Base-by-base conservation (phyloP, 2,888 invertebrate species). In the Sphaeridia pumilis region DNA sequence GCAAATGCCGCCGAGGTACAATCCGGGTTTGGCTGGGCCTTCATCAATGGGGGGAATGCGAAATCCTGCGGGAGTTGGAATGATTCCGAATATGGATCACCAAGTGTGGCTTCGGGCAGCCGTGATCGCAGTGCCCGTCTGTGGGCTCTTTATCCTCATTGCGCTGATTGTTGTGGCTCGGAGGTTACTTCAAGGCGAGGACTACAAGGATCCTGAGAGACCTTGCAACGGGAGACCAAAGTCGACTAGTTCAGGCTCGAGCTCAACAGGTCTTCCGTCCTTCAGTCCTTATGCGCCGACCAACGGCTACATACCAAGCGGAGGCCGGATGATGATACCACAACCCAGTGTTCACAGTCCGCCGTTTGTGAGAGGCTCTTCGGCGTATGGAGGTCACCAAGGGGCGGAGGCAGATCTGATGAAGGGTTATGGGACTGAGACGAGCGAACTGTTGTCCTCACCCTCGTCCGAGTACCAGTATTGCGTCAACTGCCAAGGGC, bases 31-130 rank as follows among this genome's bases (percentile, higher is more conserved):
- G 7, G n/a, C n/a, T n/a, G n/a, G n/a, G n/a, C n/a, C n/a, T n/a
- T n/a, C n/a, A n/a, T 44, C 51, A 1, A 22, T 22, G 20, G 44
- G 45, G 2, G 50, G 50, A 20, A 35, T 50, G 4, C 22, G 45
- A 7, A 10, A 27, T 26, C 24, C 25, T 17, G 27, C 21, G 2
- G 21, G 31, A n/a, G 34, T 44, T 4, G 47, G 42, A 10, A 48
- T 53, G 48, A 47, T 35, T 1, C 42, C 44, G 5, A 51, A 55
- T 44, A 20, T 51, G 22, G 58, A 58, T 28, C 58, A 58, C 25
- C 56, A 56, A 52, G 56, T 58, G 3, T 58, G 58, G 58, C 47
- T 58, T 10, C 55, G 56, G 27, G 58, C 56, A 12, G 58, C 58
- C 22, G 54, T 58, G 44, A 56, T 58, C 35, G 56, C 58, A 14